Percentiles rank a stretch among this genome's conserved stretches.
Conservation (phyloP, 2,888 invertebrate species). For the Allophyes oxyacanthae region DNA sequence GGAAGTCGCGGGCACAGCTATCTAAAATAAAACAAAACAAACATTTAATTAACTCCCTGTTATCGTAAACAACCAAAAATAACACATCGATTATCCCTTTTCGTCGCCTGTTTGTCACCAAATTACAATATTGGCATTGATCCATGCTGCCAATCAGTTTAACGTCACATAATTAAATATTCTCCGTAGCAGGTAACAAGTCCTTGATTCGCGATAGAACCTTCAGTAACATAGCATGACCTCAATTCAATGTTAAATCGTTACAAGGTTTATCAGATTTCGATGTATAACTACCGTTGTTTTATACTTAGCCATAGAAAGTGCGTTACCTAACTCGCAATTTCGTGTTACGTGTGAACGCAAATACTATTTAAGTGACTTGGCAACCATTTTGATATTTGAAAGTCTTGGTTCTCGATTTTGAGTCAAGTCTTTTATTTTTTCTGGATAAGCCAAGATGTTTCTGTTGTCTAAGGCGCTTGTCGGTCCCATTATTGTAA, state of each 20-base stretch:
- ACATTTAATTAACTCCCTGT: not conserved
- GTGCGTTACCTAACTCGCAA: conserved; percentile 56
- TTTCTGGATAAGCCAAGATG: too few relatives aligned
- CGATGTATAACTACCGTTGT: conserved; percentile 41
- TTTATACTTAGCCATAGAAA: conserved; percentile 53
- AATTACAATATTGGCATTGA: conserved; percentile 20
- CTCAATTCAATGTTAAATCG: conserved; percentile 48
- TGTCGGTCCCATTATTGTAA: too few relatives aligned
- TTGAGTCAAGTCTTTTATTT: too few relatives aligned
- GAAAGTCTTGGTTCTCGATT: conserved; percentile 23
- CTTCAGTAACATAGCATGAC: conserved; percentile 37
- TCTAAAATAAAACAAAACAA: too few relatives aligned
- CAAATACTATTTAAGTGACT: conserved; percentile 35
- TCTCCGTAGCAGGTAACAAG: conserved; percentile 23
- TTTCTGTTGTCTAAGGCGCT: too few relatives aligned
- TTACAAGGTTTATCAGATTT: conserved; percentile 59
- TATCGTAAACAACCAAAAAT: conserved; percentile 8
- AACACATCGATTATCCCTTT: conserved; percentile 25
- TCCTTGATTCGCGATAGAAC: conserved; percentile 40
- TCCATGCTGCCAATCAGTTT: conserved; percentile 29
- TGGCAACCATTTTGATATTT: conserved; percentile 30
- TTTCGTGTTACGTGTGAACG: conserved; percentile 51
- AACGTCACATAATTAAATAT: conserved; percentile 17
- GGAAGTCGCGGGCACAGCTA: too few relatives aligned
- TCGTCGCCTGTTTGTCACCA: conserved; percentile 12